Percentiles rank a stretch among this genome's conserved stretches.
Evolutionary conservation across 2,888 invertebrate genomes (phyloP).

Genomic region (Loripinus fragilis): DNA sequence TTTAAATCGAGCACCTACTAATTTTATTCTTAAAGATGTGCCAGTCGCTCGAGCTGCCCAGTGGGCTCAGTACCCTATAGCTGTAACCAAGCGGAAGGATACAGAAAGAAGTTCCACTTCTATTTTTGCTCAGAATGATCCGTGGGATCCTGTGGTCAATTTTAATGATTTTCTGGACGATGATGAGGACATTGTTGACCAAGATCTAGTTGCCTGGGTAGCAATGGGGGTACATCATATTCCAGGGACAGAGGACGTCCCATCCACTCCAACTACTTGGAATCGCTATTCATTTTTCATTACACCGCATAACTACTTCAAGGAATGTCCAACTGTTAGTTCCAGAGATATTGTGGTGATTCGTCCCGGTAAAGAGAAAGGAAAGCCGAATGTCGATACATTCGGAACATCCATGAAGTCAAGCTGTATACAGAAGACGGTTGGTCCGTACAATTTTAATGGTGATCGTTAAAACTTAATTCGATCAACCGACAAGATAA

Average conservation of each 20-base stretch:
- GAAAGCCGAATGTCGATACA: slow-evolving; percentile 27
- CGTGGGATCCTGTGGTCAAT: slow-evolving; percentile 69
- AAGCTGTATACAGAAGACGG: slow-evolving; percentile 35
- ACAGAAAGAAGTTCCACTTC: slow-evolving; percentile 67
- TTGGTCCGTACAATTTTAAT: slow-evolving; percentile 40
- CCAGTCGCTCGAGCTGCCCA: slow-evolving; percentile 56
- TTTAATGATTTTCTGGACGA: slow-evolving; percentile 70
- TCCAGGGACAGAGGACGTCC: slow-evolving; percentile 78
- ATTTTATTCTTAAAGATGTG: slow-evolving; percentile 59
- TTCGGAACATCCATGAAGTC: slow-evolving; percentile 38
- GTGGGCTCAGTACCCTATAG: slow-evolving; percentile 73
- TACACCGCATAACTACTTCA: slow-evolving; percentile 78
- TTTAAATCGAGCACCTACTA: slow-evolving; percentile 54
- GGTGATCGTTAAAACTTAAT: slow-evolving; percentile 23
- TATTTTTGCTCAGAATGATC: slow-evolving; percentile 70
- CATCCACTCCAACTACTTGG: slow-evolving; percentile 74
- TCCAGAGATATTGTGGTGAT: slow-evolving; percentile 68
- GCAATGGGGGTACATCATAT: slow-evolving; percentile 76
- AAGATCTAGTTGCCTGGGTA: slow-evolving; percentile 79
- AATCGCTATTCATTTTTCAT: slow-evolving; percentile 72
- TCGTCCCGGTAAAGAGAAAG: slow-evolving; percentile 32
- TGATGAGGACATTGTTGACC: slow-evolving; percentile 69
- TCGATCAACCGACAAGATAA: too few species aligned
- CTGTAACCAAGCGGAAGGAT: slow-evolving; percentile 73
- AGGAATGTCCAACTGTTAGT: slow-evolving; percentile 70